phyloP scores from a whole-genome alignment of 2,888 invertebrate species.

The Abscondita cerata region DNA sequence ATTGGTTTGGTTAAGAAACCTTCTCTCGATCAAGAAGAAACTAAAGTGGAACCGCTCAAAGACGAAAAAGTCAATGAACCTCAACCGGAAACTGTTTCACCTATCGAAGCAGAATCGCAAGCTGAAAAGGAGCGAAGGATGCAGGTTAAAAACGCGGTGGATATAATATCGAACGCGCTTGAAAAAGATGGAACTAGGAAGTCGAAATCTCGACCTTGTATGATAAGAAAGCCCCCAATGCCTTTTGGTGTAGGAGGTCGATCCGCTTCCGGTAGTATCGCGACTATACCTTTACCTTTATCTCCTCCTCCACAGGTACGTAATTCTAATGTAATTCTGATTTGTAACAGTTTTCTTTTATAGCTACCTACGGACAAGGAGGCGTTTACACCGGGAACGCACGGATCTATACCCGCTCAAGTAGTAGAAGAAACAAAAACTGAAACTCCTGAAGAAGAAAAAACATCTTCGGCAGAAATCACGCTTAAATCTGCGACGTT shows the following conservation, averaged over 20 bases:
- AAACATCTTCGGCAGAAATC: constrained; percentile 70
- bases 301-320: constrained; percentile 41
- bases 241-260: constrained; percentile 66
- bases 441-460: constrained; percentile 52
- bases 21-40: constrained; percentile 43
- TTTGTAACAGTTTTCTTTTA: neutral
- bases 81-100: constrained; percentile 9
- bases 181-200: constrained; percentile 58
- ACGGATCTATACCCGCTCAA: constrained; percentile 29
- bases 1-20: constrained; percentile 40
- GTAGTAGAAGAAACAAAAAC: constrained; percentile 34
- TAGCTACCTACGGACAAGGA: constrained; percentile 1
- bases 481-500: constrained; percentile 72
- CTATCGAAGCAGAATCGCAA: constrained; percentile 33
- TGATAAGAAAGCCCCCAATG: constrained; percentile 68
- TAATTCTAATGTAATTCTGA: neutral
- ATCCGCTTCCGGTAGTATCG: constrained; percentile 66
- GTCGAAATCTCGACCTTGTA: constrained; percentile 58
- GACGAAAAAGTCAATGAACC: constrained; percentile 31
- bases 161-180: constrained; percentile 76
- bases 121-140: constrained; percentile 60
- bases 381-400: neutral
- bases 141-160: constrained; percentile 72
- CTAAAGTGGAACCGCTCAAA: constrained; percentile 41
- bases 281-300: constrained; percentile 48